Evolutionary conservation across 2,797 vertebrate species (phyloP), one percentile per base, ranked within the genome.

Genomic region (Vultur gryphus): DNA sequence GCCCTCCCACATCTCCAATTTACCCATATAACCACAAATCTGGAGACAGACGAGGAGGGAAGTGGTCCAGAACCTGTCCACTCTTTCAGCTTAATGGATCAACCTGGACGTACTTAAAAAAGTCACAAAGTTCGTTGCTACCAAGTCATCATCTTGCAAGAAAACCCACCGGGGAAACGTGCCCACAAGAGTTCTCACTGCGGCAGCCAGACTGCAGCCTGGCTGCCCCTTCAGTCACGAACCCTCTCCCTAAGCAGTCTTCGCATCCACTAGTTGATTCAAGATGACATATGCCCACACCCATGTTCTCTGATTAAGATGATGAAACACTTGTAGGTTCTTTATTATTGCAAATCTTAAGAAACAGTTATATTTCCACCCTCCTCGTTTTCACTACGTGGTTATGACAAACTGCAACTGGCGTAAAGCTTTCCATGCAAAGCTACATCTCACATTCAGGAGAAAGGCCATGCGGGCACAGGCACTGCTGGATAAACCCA

Each of bases 381-480:
- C 31, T 39, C 20, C 57, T 64, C 10, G 4, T 39, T 92, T 78
- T 92, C 10, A 41, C 44, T n/a, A n/a, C 10, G 2, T 7, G 13
- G 35, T 35, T 28, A n/a, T 16, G n/a, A 67, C 41, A 82, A 64
- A 67, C 29, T 21, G 35, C n/a, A 77, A 70, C 44, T 9, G 11
- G 48, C 0, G 0, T n/a, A 35, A 81, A 67, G 49, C 64, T 62
- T 33, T 33, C 19, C 13, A n/a, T 1, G 6, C n/a, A 64, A 73
- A 70, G 26, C 33, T 48, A 11, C 20, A 12, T 16, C 29, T 51
- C 61, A 29, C 24, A 9, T 17, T 49, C 26, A 37, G 67, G 64
- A 80, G n/a, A 92, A 83, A 57, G 13, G 24, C 54, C 52, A 21
- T 2, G 3, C n/a, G 52, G 66, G 44, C 62, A 84, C 9, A 67